Conservation (phyloP, 2,797 vertebrate species). For the Nannoperca obscura region DNA sequence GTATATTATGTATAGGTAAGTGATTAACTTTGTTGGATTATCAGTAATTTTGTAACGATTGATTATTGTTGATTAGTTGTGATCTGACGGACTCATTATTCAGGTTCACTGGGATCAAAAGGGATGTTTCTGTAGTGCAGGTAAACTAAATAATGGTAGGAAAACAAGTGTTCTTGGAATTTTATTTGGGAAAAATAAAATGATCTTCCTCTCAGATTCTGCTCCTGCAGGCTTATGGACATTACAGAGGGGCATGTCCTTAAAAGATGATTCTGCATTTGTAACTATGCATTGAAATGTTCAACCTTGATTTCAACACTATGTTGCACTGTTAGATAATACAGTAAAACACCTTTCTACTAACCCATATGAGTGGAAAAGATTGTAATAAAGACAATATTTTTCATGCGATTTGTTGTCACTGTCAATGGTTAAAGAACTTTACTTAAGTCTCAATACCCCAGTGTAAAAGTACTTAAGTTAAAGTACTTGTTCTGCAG, state of each 20-base stretch:
- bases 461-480: neutral
- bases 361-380: constrained; percentile 70
- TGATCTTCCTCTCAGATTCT: constrained; percentile 28
- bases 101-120: constrained; percentile 67
- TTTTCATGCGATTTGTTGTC: constrained; percentile 70
- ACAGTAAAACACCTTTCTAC: constrained; percentile 75
- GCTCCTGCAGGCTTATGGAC: constrained; percentile 40
- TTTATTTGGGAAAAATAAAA: constrained; percentile 50
- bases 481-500: too few species aligned
- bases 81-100: constrained; percentile 45
- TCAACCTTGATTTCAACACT: constrained; percentile 56
- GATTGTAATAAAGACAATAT: constrained; percentile 84
- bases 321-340: constrained; percentile 71
- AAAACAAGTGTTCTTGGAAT: constrained; percentile 10
- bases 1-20: constrained; percentile 54
- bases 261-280: constrained; percentile 39
- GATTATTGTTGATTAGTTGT: constrained; percentile 41
- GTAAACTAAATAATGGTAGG: constrained; percentile 36
- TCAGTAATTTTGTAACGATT: constrained; percentile 55
- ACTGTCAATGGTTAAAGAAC: neutral
- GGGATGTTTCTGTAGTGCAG: constrained; percentile 62
- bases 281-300: constrained; percentile 76
- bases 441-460: too few species aligned
- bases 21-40: constrained; percentile 48
- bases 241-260: constrained; percentile 16